A percentile compares a stretch with the other conserved stretches of the same genome.
phyloP scores from a whole-genome alignment of 2,888 invertebrate species.

The Apodemia hepburni region DNA sequence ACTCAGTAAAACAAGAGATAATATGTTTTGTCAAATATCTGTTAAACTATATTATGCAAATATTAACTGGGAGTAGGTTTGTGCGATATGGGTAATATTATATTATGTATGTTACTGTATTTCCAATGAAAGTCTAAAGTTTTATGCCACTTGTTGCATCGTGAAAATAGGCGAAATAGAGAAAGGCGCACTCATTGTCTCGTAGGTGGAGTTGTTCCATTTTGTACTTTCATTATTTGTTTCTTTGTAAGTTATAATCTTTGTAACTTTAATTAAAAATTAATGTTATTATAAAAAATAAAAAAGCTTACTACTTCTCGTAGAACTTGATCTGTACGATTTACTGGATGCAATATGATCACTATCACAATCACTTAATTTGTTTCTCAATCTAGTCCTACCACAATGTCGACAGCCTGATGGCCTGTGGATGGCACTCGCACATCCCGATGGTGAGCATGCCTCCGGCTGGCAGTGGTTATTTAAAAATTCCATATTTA shows the following conservation, averaged over 20 bases:
- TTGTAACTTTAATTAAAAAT: background rate
- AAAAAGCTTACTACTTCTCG: constrained; percentile 67
- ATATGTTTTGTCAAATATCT: no score
- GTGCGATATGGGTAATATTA: no score
- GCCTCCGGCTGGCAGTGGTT: constrained; percentile 40
- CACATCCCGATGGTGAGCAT: constrained; percentile 39
- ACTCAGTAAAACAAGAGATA: no score
- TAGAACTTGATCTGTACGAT: constrained; percentile 57
- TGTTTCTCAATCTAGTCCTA: constrained; percentile 66
- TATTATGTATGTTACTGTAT: no score
- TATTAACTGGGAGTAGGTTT: no score
- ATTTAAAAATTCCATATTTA: constrained; percentile 55
- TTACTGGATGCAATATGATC: constrained; percentile 58
- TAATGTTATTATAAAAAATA: constrained; percentile 23
- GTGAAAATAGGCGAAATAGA: background rate
- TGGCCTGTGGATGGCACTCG: constrained; percentile 42
- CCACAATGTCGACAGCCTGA: constrained; percentile 64
- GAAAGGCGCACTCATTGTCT: background rate
- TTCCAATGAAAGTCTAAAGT: background rate
- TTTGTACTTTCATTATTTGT: background rate
- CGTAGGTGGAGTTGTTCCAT: background rate
- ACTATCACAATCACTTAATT: constrained; percentile 75
- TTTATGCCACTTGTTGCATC: background rate
- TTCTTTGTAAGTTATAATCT: no score
- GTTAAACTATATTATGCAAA: no score